These are phyloP conservation scores for Phrynosoma blainvillii DNA, from an alignment of 2,113 vertebrate species.

Conservation along the genomic window DNA sequence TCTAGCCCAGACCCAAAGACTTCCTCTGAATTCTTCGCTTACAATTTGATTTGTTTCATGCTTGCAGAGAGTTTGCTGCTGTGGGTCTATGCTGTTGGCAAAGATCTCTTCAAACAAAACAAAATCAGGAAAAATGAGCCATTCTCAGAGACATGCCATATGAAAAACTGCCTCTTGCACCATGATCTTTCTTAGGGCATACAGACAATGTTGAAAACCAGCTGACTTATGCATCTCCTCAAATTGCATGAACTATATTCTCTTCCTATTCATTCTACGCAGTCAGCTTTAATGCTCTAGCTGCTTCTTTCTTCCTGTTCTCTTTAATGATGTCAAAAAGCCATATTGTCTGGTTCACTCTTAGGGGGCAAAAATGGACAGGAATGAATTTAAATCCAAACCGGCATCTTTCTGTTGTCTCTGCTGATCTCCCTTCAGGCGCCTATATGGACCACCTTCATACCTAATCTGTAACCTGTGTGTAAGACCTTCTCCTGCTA, in stretches of 20 bases:
- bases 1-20: not conserved
- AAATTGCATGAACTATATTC: slow-evolving; percentile 5
- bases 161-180: not conserved
- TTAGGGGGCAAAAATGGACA: not conserved
- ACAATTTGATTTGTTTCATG: not conserved
- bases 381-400: not conserved
- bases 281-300: not conserved
- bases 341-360: slow-evolving; percentile 8
- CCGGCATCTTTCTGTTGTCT: not conserved
- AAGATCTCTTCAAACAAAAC: not conserved
- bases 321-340: slow-evolving; percentile 10
- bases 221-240: not conserved
- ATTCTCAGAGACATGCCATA: not conserved
- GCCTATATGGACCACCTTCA: not conserved
- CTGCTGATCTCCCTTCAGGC: not conserved
- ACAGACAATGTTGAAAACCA: not conserved
- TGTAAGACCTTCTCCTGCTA: not conserved
- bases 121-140: slow-evolving; percentile 11
- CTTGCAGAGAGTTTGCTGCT: not conserved
- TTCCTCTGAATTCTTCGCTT: not conserved
- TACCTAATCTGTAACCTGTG: not conserved
- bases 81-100: not conserved
- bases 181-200: not conserved
- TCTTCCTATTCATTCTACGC: not conserved
- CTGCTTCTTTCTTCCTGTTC: not conserved